Base-by-base conservation (phyloP, 1,140 invertebrate genomes). In the Mylabris phalerata region DNA sequence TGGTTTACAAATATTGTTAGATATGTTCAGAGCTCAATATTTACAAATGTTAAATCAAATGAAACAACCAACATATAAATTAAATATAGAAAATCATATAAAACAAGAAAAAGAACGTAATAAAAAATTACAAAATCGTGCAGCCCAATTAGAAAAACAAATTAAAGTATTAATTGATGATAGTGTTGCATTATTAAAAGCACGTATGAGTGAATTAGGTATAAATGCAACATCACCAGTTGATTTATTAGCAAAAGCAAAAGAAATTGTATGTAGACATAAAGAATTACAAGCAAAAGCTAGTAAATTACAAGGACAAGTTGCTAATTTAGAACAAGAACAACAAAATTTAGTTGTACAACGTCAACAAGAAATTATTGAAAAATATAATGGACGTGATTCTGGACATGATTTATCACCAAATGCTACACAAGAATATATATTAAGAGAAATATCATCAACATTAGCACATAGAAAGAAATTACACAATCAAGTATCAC, bases 111-210 rank as follows among this genome's bases (percentile, higher is more conserved):
- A 85, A 80, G 90, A 93, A 68, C 79, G 86, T 61, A 92, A 92
- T 75, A 82, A 86, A 61, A 86, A 87, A 61, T 70, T 95, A 45
- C 85, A 87, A 68, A 87, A 84, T 27, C 81, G 90, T 47, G 87
- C 87, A 32, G 86, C 86, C 11, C 90, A 93, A 71, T 78, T 96
- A 55, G 91, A 95, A 62, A 93, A 93, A 72, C 91, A 95, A 77
- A 93, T 96, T 57, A 90, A 88, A 68, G 84, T 89, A 44, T 76
- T 97, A 32, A 93, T 94, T 58, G 88, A 92, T 65, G 92, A 96
- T 70, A 94, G 93, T 68, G 90, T 95, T n/a, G 85, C 84, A 19
- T 75, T 95, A 42, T 75, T 98, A 6, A 92, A 94, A 71, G 84
- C 87, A n/a, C 80, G 93, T 50, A 91, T 97, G 84, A 87, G 84